phyloP scores from a whole-genome alignment of 2,113 vertebrate genomes.

The Glareola pratincola region DNA sequence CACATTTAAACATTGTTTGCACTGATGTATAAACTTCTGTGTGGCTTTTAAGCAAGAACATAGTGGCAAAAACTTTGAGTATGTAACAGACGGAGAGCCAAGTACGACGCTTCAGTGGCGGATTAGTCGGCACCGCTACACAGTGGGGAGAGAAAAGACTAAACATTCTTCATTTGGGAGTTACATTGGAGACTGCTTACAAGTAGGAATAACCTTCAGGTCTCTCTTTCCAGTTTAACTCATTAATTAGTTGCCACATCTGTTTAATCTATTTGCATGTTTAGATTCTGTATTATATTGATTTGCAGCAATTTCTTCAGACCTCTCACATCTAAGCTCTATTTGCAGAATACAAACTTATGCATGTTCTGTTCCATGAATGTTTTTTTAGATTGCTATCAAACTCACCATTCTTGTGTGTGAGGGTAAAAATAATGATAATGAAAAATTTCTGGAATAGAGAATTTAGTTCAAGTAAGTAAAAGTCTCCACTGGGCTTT shows the following conservation, averaged over 20 bases:
- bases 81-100: neutral
- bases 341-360: neutral
- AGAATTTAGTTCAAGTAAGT: neutral
- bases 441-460: neutral
- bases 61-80: neutral
- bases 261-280: neutral
- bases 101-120: neutral
- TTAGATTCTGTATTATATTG: neutral
- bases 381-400: neutral
- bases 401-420: neutral
- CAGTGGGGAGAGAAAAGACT: neutral
- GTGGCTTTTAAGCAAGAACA: neutral
- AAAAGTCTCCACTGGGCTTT: neutral
- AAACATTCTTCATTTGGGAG: neutral
- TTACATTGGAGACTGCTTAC: neutral
- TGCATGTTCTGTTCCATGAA: neutral
- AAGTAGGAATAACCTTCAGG: neutral
- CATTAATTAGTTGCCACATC: neutral
- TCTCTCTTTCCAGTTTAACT: conserved; percentile 18
- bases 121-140: neutral
- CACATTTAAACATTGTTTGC: conserved; percentile 46
- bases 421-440: neutral
- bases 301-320: neutral
- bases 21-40: conserved; percentile 11
- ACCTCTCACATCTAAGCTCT: neutral